Base-by-base conservation (phyloP, 1,140 invertebrate genomes). In the Brachionus calyciflorus region DNA sequence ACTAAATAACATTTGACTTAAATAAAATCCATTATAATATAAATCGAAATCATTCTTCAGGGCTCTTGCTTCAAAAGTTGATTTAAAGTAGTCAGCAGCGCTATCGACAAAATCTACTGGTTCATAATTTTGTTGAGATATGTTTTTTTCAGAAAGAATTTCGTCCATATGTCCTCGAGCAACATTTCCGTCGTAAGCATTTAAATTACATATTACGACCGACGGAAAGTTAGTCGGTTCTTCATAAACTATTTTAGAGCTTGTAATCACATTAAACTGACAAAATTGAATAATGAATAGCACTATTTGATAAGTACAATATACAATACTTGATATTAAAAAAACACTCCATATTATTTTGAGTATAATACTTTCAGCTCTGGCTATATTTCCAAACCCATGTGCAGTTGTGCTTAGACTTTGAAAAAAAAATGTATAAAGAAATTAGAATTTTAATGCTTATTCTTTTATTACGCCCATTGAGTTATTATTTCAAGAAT, bases 1-100 rank as follows among this genome's bases (percentile, higher is more conserved):
- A 48, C 33, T 77, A 46, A 60, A n/a, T 26, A 53, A 49, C 53
- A 65, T 68, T 63, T 77, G 19, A 46, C 9, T 26, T 1, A 77
- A 24, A 40, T 49, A 40, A 69, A 65, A 77, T 44, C 49, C 53
- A 37, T 12, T 17, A 33, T 21, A 63, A 5, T 63, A 1, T 30
- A 63, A 63, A 33, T 37, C 3, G 21, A 21, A 12, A 26, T 48
- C 28, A 17, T 17, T 30, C 12, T 63, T 63, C 10, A 37, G 1
- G 10, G 28, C 33, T 33, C 17, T 17, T 6, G 4, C 10, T 63
- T 63, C 57, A 33, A 63, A 37, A 17, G 33, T 63, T 7, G 57
- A 41, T 37, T 63, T 63, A 21, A 33, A 33, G 10, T 33, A 9
- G 12, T 63, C 57, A 21, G 21, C 28, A 14, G 28, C 28, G 19